These are phyloP conservation scores for Poecilobothrus nobilitatus DNA, from an alignment of 2,888 invertebrate species.

Conservation along the genomic window DNA sequence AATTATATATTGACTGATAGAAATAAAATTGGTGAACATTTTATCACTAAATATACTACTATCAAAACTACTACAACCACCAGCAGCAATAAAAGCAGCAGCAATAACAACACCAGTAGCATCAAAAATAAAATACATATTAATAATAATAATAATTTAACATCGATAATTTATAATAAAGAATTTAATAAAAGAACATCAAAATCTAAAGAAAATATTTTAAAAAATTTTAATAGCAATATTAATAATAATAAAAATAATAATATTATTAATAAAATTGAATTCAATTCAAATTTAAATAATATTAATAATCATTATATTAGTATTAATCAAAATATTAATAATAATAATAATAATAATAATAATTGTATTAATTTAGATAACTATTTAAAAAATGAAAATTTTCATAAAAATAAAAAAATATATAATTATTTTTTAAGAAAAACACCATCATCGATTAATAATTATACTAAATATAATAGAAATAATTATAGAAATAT, in stretches of 20 bases:
- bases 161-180: not conserved
- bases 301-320: too few species aligned
- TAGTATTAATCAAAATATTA: too few species aligned
- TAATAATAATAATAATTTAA: not conserved
- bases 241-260: not conserved
- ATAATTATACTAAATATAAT: not conserved
- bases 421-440: too few species aligned
- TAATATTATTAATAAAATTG: not conserved
- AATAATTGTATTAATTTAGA: too few species aligned
- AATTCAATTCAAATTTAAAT: too few species aligned
- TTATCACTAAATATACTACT: not conserved
- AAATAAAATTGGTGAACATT: not conserved
- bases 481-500: not conserved
- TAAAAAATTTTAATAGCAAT: not conserved
- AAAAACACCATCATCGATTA: too few species aligned
- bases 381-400: too few species aligned
- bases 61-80: constrained; percentile 18
- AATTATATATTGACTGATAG: not conserved
- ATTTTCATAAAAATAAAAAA: too few species aligned
- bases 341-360: too few species aligned
- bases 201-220: not conserved
- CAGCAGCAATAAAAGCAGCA: constrained; percentile 19
- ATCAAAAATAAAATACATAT: constrained; percentile 2
- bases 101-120: constrained; percentile 23
- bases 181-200: not conserved